Conservation (phyloP, 2,797 vertebrate genomes). For the Lepidocolaptes lacrymiger region DNA sequence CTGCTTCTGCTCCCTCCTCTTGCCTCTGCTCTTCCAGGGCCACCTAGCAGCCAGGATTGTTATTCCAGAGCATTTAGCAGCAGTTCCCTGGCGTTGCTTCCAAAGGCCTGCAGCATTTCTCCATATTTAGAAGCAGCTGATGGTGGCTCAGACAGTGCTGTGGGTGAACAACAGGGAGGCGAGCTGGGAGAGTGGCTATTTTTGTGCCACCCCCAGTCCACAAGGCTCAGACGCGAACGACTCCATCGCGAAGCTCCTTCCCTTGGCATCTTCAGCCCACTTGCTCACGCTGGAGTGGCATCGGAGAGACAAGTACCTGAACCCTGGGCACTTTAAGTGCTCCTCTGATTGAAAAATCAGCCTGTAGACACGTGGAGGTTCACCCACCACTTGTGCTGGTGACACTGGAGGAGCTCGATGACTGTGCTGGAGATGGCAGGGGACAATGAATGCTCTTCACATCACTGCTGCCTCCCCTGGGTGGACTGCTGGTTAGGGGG, state of each 20-base stretch:
- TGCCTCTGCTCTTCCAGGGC: neutral
- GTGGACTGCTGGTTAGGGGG: neutral
- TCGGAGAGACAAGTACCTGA: slow-evolving; percentile 40
- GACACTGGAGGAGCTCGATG: neutral
- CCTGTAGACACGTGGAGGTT: neutral
- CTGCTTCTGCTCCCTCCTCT: neutral
- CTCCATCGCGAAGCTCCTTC: neutral
- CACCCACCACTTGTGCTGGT: neutral
- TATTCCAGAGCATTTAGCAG: neutral
- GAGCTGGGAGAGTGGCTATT: neutral
- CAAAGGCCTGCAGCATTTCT: neutral
- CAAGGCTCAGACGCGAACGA: neutral
- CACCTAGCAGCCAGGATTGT: neutral
- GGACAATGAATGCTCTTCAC: neutral
- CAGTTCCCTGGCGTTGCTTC: neutral
- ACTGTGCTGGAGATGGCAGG: neutral
- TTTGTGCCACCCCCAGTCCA: neutral
- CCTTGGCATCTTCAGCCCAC: slow-evolving; percentile 24
- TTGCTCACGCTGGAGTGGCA: neutral
- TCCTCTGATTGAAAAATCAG: slow-evolving; percentile 54
- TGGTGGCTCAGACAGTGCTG: slow-evolving; percentile 12
- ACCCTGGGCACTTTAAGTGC: slow-evolving; percentile 42
- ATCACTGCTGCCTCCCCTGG: neutral
- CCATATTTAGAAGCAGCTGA: slow-evolving; percentile 25
- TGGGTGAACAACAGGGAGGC: neutral